Base-by-base conservation (phyloP, 2,113 vertebrate genomes). In the Hoplias malabaricus region DNA sequence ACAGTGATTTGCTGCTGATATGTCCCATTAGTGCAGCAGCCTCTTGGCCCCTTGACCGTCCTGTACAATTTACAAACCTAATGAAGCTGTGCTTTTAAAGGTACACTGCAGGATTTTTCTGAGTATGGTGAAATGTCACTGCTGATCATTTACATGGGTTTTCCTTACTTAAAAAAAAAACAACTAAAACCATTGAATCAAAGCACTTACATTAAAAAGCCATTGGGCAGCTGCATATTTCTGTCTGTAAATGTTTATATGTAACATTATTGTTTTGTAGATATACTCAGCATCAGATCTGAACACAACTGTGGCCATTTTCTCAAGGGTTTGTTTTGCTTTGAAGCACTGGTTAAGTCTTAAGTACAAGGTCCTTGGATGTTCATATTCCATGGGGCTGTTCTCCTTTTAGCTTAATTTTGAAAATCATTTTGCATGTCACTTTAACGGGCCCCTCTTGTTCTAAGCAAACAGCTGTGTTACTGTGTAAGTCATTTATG, bases 11-110 rank as follows among this genome's bases (percentile, higher is more conserved):
- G 16, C 27, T 6, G 38, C 16, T 54, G 56, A 63, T 77, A 43
- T 69, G 53, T 62, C 14, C 48, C 34, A 63, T 69, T 69, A 70
- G 48, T 27, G 40, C 38, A 50, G 40, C 66, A 69, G 33, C 23
- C 25, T 50, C 57, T 61, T 46, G 66, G 31, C 34, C 65, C 34
- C 69, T 75, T 63, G 29, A 75, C 43, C 40, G 13, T 33, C 16
- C 25, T 46, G 70, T 61, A 61, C 25, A 61, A 36, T 73, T 40
- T 40, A 29, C 36, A 73, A 16, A n/a, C 23, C 16, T 73, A 7
- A 23, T 23, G n/a, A 53, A 42, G 25, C 34, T 42, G 36, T 59
- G 34, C 34, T 36, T 4, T 63, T 63, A 63, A 63, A 9, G 48
- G 48, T 7, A 21, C 23, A 36, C 31, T n/a, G 14, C 11, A 23